Evolutionary conservation across 2,113 vertebrate genomes (phyloP), one percentile per base, ranked within the genome.

Genomic region (Leucosticte australis): DNA sequence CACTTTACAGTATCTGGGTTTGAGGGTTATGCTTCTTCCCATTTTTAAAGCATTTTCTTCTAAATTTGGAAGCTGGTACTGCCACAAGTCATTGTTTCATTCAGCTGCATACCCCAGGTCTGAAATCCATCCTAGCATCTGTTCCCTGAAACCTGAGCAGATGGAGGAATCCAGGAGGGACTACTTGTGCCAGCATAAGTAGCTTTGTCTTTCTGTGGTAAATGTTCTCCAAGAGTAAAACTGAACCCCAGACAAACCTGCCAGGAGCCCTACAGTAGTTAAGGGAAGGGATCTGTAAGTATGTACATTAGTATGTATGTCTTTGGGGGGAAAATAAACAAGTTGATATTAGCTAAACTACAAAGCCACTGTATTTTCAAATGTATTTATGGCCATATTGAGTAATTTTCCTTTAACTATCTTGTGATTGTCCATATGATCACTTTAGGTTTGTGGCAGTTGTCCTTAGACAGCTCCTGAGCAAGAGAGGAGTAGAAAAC

Each of bases 51-150:
- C 33, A 6, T 22, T 86, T 86, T 55, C 23, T 69, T 71, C 27
- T 83, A 55, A 52, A 65, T 79, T 87, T 87, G 80, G 39, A 82
- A 87, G 49, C 53, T 81, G 57, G 37, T 92, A 57, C 37, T 79
- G 35, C 57, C 87, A 94, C 69, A 49, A 94, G 49, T 37, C 49
- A 65, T 84, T 94, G 60, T 68, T 91, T 89, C 24, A 10, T 56
- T 95, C 88, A 92, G n/a, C 56, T 83, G 77, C 33, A 37, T 24
- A 92, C 57, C 73, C 27, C 68, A 56, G 89, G 68, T 68, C 83
- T 96, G 76, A 90, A 92, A 94, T 71, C 63, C 64, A 56, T 83
- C 35, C 64, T 67, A 56, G 86, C 94, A 92, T 82, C 96, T 96
- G 86, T 20, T 94, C 44, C 62, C 65, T 80, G 59, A 77, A 92